Conservation (phyloP, 2,797 vertebrate genomes). For the Menidia menidia region DNA sequence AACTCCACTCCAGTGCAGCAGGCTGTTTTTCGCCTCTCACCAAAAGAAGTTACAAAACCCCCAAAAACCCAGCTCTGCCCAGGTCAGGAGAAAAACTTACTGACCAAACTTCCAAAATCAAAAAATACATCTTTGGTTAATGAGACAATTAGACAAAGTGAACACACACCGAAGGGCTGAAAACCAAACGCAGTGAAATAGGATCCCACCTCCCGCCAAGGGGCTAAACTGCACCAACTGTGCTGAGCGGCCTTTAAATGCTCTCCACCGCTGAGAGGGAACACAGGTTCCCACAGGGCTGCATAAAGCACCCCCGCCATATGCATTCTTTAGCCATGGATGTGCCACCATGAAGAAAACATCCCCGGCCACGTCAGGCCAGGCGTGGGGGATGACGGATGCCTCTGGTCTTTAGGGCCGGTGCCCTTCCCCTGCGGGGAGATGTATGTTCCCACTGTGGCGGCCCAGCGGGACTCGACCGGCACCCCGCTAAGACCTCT, state of each 20-base stretch:
- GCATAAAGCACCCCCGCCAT: constrained; percentile 75
- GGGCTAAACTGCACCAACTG: constrained; percentile 62
- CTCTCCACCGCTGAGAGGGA: constrained; percentile 64
- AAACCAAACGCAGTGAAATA: constrained; percentile 31
- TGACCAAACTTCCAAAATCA: constrained; percentile 18
- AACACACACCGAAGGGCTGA: constrained; percentile 10
- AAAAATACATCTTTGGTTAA: neutral
- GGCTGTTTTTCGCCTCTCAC: constrained; percentile 46
- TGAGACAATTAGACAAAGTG: constrained; percentile 34
- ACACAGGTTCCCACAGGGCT: constrained; percentile 80
- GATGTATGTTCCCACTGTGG: constrained; percentile 73
- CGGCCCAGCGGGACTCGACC: constrained; percentile 72
- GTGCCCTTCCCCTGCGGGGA: constrained; percentile 67
- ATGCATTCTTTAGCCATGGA: constrained; percentile 73
- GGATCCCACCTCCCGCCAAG: constrained; percentile 71
- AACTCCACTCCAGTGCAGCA: constrained; percentile 43
- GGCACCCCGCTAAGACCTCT: constrained; percentile 80
- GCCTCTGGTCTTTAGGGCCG: constrained; percentile 68
- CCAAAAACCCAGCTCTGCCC: constrained; percentile 23
- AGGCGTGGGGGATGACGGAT: constrained; percentile 75
- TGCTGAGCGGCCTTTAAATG: constrained; percentile 65
- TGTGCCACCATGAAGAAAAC: constrained; percentile 79
- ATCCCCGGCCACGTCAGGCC: constrained; percentile 69
- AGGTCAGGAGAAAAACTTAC: constrained; percentile 2
- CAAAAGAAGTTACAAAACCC: constrained; percentile 38